Evolutionary conservation across 92 coral and sea anemone species (phyloP), one percentile per base, ranked within the genome.

Genomic region (Umimayanthus chanpuru): DNA sequence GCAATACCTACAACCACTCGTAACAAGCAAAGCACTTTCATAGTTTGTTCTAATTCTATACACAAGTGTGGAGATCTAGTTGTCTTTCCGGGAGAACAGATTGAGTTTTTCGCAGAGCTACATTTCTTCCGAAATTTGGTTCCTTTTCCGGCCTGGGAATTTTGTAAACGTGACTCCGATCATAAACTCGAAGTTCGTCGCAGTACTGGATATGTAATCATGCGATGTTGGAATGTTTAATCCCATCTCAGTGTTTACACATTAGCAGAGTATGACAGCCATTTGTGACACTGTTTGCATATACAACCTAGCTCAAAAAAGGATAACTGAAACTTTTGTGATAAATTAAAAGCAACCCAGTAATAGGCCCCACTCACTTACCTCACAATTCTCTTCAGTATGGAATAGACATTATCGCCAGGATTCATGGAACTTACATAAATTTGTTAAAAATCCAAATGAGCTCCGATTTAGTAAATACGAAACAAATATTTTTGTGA

Each of bases 221-320:
- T 38, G 58, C 76, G 53, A 81, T 66, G 66, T 21, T 66, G 86
- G 86, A 81, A 81, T 81, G 86, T 81, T 36, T 44, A 23, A 44
- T 41, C 49, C 40, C 20, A 66, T 40, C 41, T 44, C 36, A 65
- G 47, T 81, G 61, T 81, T 81, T 81, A 44, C 72, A 38, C 15
- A 6, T 44, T 39, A 68, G 61, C 64, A 56, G n/a, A n/a, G 28
- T 26, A 10, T 38, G 86, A 39, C 86, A 81, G 32, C 36, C 65
- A 49, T 44, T 47, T 49, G 82, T 49, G 21, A n/a, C 28, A 44
- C 6, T 78, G 82, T 78, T 78, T 78, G 66, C 65, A 18, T 23
- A 44, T 61, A 5, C 21, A 16, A 61, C 14, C 68, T 61, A 61
- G 21, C 20, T 61, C 20, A 23, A 16, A 18, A 53, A 53, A 18